Base-by-base conservation (phyloP, 2,888 invertebrate species). In the Antheraea assamensis region DNA sequence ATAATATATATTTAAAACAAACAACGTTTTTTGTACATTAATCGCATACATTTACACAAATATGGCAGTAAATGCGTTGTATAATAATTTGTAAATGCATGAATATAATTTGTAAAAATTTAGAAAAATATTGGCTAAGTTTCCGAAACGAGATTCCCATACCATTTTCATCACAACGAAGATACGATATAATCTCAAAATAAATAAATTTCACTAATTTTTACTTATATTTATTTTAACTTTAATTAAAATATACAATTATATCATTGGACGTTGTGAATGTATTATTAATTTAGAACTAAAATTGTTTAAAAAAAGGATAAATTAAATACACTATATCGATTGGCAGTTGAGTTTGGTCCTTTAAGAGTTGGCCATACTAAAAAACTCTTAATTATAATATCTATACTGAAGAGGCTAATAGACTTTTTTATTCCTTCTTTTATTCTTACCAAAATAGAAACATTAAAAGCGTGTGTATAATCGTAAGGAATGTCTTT, bases 241-340 rank as follows among this genome's bases (percentile, higher is more conserved):
- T 55, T 31, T 58, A 55, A 21, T 58, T 24, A 58, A 24, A 10
- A 24, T 58, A 58, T 27, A 27, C 4, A 71, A 30, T 49, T 21
- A 71, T 30, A 49, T 49, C 27, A 71, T 52, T 85, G 89, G 86
- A 91, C 91, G 91, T 91, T 91, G 91, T 86, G 87, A 88, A 90
- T 83, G 90, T 90, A 87, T 84, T 79, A 88, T 77, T 75, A 64
- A 30, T 30, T 30, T 55, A n/a, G 27, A 27, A 64, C 30, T 30
- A 2, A 64, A 42, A 42, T 42, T 42, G 1, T 42, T 10, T 42
- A 42, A 42, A 42, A 10, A 13, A 13, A 42, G 13, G 13, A 42
- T 42, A 42, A 42, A 42, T 42, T 42, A 42, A 42, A 13, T 42
- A 42, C 42, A 42, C 13, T 42, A 13, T 42, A 42, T 42, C 42